Evolutionary conservation across 2,113 vertebrate species (phyloP), one percentile per base, ranked within the genome.

Genomic region (Menidia beryllina): DNA sequence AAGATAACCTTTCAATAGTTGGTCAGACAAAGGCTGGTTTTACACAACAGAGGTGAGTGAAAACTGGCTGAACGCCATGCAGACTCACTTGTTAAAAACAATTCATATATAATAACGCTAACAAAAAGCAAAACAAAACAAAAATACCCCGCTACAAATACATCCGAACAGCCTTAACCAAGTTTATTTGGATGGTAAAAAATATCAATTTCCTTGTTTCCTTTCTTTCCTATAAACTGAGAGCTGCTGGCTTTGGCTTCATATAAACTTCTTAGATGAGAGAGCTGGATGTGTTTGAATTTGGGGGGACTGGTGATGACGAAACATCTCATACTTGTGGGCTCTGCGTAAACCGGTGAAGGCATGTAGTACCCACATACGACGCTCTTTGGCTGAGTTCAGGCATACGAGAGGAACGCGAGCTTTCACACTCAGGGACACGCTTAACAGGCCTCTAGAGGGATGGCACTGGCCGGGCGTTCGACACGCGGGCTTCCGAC

Each of bases 331-430:
- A 76, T n/a, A 75, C 66, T 49, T 2, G 24, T 21, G 50, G 51
- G 60, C 72, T 70, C 67, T 64, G 67, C 64, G 43, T 64, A 86
- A 39, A 77, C 24, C 3, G 39, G 50, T 34, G 54, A 43, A 76
- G 48, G 68, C 71, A 20, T 65, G 57, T 3, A 64, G 36, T 68
- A 62, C 47, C 30, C 80, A 38, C 80, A 71, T 39, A 23, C 48
- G 73, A 71, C 72, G 83, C 81, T 89, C 88, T 90, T 90, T 91
- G 88, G 88, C 79, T 85, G 77, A 81, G 75, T 83, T 89, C 71
- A 72, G 69, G 74, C 76, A 30, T 25, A 79, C 62, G 79, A 14
- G 52, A 67, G 50, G 14, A 60, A 75, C 56, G 58, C 43, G 19
- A 54, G 52, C 67, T 77, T 65, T 62, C 57, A 66, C 63, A 24